Conservation (phyloP, 2,888 invertebrate genomes). For the Drosophila macrothrix region DNA sequence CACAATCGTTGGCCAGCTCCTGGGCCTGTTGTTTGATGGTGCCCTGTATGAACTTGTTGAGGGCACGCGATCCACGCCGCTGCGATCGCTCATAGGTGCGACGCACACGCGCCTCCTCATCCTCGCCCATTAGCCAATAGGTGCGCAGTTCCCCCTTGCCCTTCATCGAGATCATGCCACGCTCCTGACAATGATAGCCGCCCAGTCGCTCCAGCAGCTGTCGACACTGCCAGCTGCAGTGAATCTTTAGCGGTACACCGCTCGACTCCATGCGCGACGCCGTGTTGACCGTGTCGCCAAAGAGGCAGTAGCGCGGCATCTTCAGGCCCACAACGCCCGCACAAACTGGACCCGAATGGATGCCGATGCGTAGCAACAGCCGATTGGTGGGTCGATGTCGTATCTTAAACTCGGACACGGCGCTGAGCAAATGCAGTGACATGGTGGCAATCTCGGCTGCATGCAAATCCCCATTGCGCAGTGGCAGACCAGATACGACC, state of each 20-base stretch:
- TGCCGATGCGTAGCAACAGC: conserved; percentile 94
- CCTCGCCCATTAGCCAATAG: conserved; percentile 93
- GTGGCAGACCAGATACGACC: conserved; percentile 96
- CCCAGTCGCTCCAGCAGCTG: conserved; percentile 89
- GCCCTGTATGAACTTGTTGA: conserved; percentile 84
- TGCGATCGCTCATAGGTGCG: conserved; percentile 86
- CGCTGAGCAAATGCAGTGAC: conserved; percentile 94
- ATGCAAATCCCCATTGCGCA: conserved; percentile 94
- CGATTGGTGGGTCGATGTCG: conserved; percentile 94
- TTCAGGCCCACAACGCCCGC: conserved; percentile 96
- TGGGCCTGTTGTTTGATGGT: conserved; percentile 82
- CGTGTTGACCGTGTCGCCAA: conserved; percentile 97
- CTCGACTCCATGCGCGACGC: conserved; percentile 95
- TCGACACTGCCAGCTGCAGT: conserved; percentile 92
- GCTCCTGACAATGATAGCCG: conserved; percentile 90
- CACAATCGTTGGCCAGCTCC: conserved; percentile 70
- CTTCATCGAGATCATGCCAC: conserved; percentile 92
- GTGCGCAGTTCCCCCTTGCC: conserved; percentile 94
- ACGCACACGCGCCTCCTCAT: conserved; percentile 87
- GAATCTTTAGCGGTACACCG: conserved; percentile 92
- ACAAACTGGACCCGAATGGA: conserved; percentile 96
- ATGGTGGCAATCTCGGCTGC: conserved; percentile 97
- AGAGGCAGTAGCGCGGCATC: conserved; percentile 96
- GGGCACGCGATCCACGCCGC: conserved; percentile 85
- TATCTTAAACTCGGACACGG: conserved; percentile 94